Percentiles rank a stretch among this genome's conserved stretches.
phyloP scores from a whole-genome alignment of 2,113 vertebrate genomes.

The Panthera tigris region DNA sequence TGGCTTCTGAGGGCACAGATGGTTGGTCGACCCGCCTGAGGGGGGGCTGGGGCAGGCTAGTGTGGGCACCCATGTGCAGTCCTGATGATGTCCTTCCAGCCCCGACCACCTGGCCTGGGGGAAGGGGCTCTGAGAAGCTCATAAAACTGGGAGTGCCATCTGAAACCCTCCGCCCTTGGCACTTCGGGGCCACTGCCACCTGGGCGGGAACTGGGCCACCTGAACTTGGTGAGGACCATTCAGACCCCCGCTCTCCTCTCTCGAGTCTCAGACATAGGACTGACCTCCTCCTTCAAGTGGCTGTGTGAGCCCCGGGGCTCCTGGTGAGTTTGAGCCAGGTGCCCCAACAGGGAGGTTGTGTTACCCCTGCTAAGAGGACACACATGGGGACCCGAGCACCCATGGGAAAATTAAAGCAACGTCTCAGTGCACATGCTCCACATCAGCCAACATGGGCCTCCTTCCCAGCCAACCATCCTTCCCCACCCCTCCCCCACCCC shows the following conservation, averaged over 20 bases:
- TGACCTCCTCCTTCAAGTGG: neutral
- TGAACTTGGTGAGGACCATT: neutral
- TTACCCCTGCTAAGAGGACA: neutral
- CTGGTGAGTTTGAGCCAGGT: neutral
- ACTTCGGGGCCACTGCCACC: neutral
- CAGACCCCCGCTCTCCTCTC: neutral
- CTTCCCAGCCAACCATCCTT: neutral
- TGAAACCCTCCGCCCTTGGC: neutral
- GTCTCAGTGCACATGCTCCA: neutral
- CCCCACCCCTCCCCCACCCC: neutral
- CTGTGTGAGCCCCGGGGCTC: neutral
- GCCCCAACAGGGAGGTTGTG: neutral
- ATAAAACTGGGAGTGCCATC: neutral
- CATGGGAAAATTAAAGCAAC: neutral
- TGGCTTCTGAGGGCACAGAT: neutral
- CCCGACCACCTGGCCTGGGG: neutral
- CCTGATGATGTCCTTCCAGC: neutral
- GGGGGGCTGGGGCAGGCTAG: neutral
- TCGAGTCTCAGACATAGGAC: neutral
- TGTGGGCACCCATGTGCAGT: neutral
- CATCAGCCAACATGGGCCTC: rapidly evolving
- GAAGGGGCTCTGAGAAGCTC: neutral
- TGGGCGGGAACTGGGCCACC: neutral
- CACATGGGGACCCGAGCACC: neutral
- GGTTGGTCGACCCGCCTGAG: neutral